Evolutionary conservation across 2,797 vertebrate genomes (phyloP), one percentile per base, ranked within the genome.

Genomic region (Muscicapa comitata): DNA sequence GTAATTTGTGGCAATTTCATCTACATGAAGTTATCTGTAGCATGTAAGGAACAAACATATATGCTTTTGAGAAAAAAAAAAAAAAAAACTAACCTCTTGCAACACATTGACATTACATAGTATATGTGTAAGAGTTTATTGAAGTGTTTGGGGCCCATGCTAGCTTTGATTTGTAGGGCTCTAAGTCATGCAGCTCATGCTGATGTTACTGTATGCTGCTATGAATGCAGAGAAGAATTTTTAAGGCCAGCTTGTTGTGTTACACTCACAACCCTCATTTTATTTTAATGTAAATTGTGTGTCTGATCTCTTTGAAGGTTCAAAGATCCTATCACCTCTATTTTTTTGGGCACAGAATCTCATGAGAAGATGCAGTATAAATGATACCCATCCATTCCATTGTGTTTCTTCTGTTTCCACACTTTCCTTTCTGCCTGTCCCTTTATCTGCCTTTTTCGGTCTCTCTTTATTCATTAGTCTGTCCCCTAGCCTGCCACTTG

Each of bases 121-220:
- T 55, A 59, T 6, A 80, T 19, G 31, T 6, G 31, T 55, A 66
- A 62, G 43, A 35, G n/a, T 85, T 92, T 58, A 89, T 89, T 77
- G 62, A 93, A 88, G 62, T 55, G 51, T 87, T 93, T 65, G 78
- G 42, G 67, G 63, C 62, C n/a, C 37, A 14, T 33, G 75, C 20
- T 86, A 91, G 61, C 75, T 91, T 72, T 78, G 62, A 78, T 93
- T 83, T 88, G 76, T 55, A 88, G 78, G 62, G 35, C n/a, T 91
- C 53, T 72, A 83, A 83, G 78, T 86, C 81, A 83, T 58, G 54
- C 37, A 78, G 66, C 33, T 89, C 68, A 73, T 58, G 54, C 25
- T 65, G 80, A 86, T 57, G 21, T 58, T 88, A 86, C 58, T 78
- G 58, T 31, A 58, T 9, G 25, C 59, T 87, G 63, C 66, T 75